A percentile compares a stretch with the other conserved stretches of the same genome.
phyloP scores from a whole-genome alignment of 2,888 invertebrate genomes.

The Phalera bucephala region DNA sequence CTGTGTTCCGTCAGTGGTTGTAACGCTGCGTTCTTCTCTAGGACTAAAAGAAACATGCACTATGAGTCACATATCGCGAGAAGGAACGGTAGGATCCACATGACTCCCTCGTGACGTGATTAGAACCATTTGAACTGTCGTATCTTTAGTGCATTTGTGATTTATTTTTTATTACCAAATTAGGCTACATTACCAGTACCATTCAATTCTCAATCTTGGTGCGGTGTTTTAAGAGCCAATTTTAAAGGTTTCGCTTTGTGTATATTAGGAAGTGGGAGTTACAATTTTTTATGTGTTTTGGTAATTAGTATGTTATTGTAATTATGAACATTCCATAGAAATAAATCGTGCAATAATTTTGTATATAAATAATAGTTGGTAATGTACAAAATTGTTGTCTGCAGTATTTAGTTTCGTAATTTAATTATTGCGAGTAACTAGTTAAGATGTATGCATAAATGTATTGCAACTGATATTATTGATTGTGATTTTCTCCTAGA shows the following conservation, averaged over 20 bases:
- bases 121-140: constrained; percentile 24
- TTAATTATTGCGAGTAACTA: too few relatives aligned
- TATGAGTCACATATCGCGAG: constrained; percentile 85
- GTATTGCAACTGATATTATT: too few relatives aligned
- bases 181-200: constrained; percentile 50
- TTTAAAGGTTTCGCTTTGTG: constrained; percentile 12
- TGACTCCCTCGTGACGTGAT: constrained; percentile 62
- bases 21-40: constrained; percentile 89
- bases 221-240: background rate
- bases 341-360: constrained; percentile 55
- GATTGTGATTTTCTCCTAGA: too few relatives aligned
- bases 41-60: constrained; percentile 90
- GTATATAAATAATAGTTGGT: constrained; percentile 39
- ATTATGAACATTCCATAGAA: constrained; percentile 73
- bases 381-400: constrained; percentile 29
- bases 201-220: constrained; percentile 42
- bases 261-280: constrained; percentile 18
- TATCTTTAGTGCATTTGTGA: constrained; percentile 73
- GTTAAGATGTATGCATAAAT: too few relatives aligned
- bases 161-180: constrained; percentile 67
- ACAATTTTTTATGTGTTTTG: constrained; percentile 27
- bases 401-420: constrained; percentile 1
- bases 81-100: constrained; percentile 58
- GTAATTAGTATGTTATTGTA: constrained; percentile 34
- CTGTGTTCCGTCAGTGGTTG: constrained; percentile 90